Conservation (phyloP, 2,888 invertebrate species). For the Lysandra coridon region DNA sequence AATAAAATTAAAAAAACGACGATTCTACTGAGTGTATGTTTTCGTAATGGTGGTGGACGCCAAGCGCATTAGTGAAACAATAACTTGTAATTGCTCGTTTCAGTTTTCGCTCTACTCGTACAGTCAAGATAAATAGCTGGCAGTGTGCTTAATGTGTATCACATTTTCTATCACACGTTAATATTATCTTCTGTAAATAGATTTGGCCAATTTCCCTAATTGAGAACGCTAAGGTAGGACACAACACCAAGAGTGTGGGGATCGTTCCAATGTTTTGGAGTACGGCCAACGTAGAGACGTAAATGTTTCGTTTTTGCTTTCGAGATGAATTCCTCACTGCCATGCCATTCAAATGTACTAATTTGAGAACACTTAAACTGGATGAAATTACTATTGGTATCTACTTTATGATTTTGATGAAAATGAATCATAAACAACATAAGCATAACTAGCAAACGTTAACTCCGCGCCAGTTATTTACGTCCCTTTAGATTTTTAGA, state of each 20-base stretch:
- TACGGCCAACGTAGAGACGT: constrained; percentile 51
- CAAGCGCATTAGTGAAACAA: constrained; percentile 9
- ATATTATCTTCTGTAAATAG: constrained; percentile 44
- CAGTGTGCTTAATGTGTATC: constrained; percentile 33
- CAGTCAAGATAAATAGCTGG: constrained; percentile 8
- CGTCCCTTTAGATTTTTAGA: too few species aligned
- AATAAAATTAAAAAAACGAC: neutral
- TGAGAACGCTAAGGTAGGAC: constrained; percentile 43
- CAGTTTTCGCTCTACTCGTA: neutral
- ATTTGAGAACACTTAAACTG: constrained; percentile 32
- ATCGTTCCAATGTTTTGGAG: constrained; percentile 54
- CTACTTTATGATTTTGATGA: neutral
- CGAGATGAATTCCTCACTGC: constrained; percentile 63
- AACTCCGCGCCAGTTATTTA: too few species aligned
- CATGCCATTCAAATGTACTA: constrained; percentile 41
- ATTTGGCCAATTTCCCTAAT: constrained; percentile 52
- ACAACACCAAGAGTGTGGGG: constrained; percentile 48
- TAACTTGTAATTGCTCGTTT: neutral
- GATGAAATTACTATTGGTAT: neutral
- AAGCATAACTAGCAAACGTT: neutral
- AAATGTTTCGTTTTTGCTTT: constrained; percentile 49
- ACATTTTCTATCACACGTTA: constrained; percentile 40
- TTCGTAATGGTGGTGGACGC: neutral
- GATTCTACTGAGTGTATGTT: neutral
- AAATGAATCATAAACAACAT: neutral